Evolutionary conservation across 2,113 vertebrate species (phyloP).

Genomic region (Atlantisia rogersi): DNA sequence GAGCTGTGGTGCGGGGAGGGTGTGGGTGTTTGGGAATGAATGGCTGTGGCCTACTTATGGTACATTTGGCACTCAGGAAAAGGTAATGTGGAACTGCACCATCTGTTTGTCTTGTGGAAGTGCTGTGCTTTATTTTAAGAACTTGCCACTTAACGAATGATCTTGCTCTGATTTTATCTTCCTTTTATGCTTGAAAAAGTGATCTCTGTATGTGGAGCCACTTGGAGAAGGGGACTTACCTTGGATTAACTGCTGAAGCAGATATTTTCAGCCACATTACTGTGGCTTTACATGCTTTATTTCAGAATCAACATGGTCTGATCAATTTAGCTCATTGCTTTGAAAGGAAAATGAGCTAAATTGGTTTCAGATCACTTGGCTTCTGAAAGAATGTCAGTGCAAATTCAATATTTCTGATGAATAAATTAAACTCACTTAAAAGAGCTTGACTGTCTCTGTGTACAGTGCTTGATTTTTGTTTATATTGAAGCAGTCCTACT

Average conservation of each 20-base stretch:
- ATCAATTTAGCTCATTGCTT: background rate
- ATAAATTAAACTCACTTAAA: background rate
- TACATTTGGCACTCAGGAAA: background rate
- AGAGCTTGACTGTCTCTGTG: background rate
- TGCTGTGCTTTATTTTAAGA: conserved; percentile 53
- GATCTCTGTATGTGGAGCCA: background rate
- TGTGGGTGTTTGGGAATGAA: conserved; percentile 43
- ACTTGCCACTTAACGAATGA: background rate
- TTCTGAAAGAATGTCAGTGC: conserved; percentile 3
- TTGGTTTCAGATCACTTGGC: background rate
- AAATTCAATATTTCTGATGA: background rate
- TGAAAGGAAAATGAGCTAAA: background rate
- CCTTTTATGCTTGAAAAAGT: background rate
- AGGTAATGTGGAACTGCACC: conserved; percentile 44
- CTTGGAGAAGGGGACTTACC: background rate
- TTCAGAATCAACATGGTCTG: background rate
- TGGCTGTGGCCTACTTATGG: conserved; percentile 56
- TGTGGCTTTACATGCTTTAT: background rate
- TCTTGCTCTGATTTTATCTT: background rate
- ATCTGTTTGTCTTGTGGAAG: conserved; percentile 38
- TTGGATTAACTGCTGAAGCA: conserved; percentile 3
- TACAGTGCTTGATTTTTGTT: background rate
- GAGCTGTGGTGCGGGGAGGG: background rate
- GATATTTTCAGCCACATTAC: conserved; percentile 19
- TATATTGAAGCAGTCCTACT: background rate